phyloP scores from a whole-genome alignment of 2,888 invertebrate species.

The Polydrusus cervinus region DNA sequence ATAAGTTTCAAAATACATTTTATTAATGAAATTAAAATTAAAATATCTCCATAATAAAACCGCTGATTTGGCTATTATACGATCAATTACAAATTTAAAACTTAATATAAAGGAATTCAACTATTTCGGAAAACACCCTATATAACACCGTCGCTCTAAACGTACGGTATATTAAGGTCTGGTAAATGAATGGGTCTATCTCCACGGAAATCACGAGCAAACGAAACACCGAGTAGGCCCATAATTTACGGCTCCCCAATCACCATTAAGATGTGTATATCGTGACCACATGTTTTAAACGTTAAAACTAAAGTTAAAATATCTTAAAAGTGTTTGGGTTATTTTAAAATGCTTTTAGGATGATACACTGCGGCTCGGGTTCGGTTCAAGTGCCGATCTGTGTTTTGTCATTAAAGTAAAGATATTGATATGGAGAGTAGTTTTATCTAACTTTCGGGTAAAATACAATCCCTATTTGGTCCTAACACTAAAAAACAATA shows the following conservation, averaged over 20 bases:
- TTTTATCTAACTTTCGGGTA: slow-evolving; percentile 1
- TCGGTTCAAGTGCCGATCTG: slow-evolving; percentile 62
- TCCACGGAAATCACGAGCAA: slow-evolving; percentile 24
- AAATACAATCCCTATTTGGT: background rate
- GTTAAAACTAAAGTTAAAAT: slow-evolving; percentile 66
- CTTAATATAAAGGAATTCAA: too few species aligned
- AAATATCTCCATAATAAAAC: too few species aligned
- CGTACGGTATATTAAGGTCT: background rate
- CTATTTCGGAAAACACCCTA: slow-evolving; percentile 1
- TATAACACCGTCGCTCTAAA: background rate
- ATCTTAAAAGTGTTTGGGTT: slow-evolving; percentile 68
- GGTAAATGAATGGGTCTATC: slow-evolving; percentile 18
- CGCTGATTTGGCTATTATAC: too few species aligned
- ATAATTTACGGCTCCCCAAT: slow-evolving; percentile 57
- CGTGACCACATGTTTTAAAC: slow-evolving; percentile 63
- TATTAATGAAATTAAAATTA: too few species aligned
- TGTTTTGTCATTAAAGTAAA: slow-evolving; percentile 60
- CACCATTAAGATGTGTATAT: slow-evolving; percentile 54
- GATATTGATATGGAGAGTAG: slow-evolving; percentile 17
- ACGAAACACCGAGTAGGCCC: slow-evolving; percentile 19
- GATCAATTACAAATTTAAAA: too few species aligned
- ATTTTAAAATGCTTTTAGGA: slow-evolving; percentile 70
- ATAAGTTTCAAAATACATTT: too few species aligned
- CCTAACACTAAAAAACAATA: too few species aligned
- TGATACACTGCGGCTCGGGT: slow-evolving; percentile 56